Conservation (phyloP, 2,888 invertebrate species). For the Alviniconcha strummeri region DNA sequence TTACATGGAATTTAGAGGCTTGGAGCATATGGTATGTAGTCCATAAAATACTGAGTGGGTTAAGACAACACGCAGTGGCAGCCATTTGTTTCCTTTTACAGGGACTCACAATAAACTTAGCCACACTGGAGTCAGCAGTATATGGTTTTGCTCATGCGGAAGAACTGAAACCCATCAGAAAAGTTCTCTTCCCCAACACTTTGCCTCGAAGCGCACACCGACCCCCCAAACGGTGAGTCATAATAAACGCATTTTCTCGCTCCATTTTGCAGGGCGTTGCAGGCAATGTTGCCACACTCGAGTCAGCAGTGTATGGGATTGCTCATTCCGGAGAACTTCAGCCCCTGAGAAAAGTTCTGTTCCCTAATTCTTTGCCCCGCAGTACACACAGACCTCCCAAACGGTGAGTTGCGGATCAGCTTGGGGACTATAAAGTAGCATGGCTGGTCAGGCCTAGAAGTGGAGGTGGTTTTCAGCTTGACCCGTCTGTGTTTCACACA, state of each 20-base stretch:
- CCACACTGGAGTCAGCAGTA: constrained; percentile 92
- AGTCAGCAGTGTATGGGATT: constrained; percentile 88
- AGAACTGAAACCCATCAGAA: constrained; percentile 81
- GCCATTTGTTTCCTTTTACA: constrained; percentile 31
- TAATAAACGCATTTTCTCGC: too few relatives aligned
- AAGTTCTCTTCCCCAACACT: constrained; percentile 80
- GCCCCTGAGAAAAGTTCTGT: constrained; percentile 81
- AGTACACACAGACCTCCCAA: constrained; percentile 53
- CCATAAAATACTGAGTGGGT: too few relatives aligned
- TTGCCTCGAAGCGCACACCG: constrained; percentile 63
- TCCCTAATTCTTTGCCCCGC: constrained; percentile 75
- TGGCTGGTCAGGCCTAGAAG: too few relatives aligned
- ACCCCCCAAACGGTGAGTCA: constrained; percentile 52
- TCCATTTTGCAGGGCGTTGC: constrained; percentile 53
- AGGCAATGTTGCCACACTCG: constrained; percentile 91
- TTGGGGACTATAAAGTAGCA: too few relatives aligned
- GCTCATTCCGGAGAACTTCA: constrained; percentile 80
- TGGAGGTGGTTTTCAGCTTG: too few relatives aligned
- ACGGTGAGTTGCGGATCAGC: constrained; percentile 44
- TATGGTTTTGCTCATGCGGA: constrained; percentile 82
- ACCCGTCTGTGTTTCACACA: too few relatives aligned
- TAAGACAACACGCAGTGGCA: too few relatives aligned
- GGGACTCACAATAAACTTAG: constrained; percentile 80
- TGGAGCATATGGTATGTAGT: neutral
- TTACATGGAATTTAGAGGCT: neutral